Percentiles rank a stretch among this genome's conserved stretches.
These are phyloP conservation scores for Montipora sp. DNA, from an alignment of 64 coral and sea anemone genomes.

Conservation along the genomic window DNA sequence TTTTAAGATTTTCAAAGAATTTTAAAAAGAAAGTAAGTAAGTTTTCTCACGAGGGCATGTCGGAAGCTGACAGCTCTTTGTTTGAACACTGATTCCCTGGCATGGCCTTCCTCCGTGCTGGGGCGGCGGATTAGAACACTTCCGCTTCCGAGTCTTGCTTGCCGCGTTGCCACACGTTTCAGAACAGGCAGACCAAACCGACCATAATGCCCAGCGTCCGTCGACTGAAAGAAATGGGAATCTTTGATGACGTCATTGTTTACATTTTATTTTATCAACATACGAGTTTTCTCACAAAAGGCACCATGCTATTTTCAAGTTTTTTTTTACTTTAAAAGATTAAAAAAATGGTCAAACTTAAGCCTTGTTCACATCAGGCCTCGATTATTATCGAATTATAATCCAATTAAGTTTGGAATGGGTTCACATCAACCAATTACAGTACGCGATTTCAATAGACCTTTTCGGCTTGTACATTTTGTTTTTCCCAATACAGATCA, in stretches of 20 bases:
- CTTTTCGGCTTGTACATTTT: too few species aligned
- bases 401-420: too few species aligned
- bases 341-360: too few species aligned
- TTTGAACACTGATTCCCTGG: slow-evolving; percentile 11
- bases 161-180: slow-evolving; percentile 42
- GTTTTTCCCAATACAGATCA: too few species aligned
- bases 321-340: too few species aligned
- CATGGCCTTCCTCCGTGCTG: slow-evolving; percentile 30
- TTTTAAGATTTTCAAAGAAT: neutral
- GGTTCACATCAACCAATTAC: too few species aligned
- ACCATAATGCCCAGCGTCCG: slow-evolving; percentile 48
- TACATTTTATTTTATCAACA: neutral
- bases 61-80: neutral
- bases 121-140: slow-evolving; percentile 39
- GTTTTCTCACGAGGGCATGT: slow-evolving; percentile 2
- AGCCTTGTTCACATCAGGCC: too few species aligned
- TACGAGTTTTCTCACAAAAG: too few species aligned
- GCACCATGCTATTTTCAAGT: too few species aligned
- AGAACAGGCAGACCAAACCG: slow-evolving; percentile 10
- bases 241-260: slow-evolving; percentile 6
- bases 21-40: neutral
- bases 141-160: slow-evolving; percentile 19
- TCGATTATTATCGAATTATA: too few species aligned
- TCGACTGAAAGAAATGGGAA: neutral
- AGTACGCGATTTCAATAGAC: too few species aligned